Evolutionary conservation across 2,888 invertebrate species (phyloP).

Genomic region (Protula sp.): DNA sequence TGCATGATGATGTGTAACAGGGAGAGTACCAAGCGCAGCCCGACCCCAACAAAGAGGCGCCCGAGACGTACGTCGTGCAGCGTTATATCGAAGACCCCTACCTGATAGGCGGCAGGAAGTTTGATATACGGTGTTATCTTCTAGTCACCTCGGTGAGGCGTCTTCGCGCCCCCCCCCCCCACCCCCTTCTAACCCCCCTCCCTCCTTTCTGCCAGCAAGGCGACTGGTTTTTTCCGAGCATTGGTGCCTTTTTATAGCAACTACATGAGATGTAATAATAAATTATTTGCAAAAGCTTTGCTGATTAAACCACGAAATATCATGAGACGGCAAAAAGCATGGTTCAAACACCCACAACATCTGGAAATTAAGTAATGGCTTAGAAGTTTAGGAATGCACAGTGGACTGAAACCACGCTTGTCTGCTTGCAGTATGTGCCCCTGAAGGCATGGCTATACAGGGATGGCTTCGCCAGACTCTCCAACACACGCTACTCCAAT

Average conservation of each 20-base stretch:
- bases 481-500: slow-evolving; percentile 60
- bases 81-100: slow-evolving; percentile 62
- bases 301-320: no score
- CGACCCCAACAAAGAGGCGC: slow-evolving; percentile 43
- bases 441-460: slow-evolving; percentile 60
- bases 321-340: no score
- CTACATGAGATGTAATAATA: no score
- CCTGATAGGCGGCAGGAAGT: slow-evolving; percentile 61
- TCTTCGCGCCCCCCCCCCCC: no score
- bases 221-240: no score
- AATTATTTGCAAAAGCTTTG: background rate
- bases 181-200: no score
- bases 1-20: slow-evolving; percentile 23
- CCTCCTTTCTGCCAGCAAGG: no score
- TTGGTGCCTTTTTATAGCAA: no score
- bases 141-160: slow-evolving; percentile 60
- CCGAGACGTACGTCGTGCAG: slow-evolving; percentile 59
- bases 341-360: no score
- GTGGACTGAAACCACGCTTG: no score
- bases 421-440: slow-evolving; percentile 53
- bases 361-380: no score
- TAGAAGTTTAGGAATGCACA: no score
- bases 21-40: slow-evolving; percentile 45
- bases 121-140: slow-evolving; percentile 63
- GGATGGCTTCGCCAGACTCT: slow-evolving; percentile 63